Evolutionary conservation across 2,797 vertebrate genomes (phyloP).

Genomic region (Podarcis lilfordi): DNA sequence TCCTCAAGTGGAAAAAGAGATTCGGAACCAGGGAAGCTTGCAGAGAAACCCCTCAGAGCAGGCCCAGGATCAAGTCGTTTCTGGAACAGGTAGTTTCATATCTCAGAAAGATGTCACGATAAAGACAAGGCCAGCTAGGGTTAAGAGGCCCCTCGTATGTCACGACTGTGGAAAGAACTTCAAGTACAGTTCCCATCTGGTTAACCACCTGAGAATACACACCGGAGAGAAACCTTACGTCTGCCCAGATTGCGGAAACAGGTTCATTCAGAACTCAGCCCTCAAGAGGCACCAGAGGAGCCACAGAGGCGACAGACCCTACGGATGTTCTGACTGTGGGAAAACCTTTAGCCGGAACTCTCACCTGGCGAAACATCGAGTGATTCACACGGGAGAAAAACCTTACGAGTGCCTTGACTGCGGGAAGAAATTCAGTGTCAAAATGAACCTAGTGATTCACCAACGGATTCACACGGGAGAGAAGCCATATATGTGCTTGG

Average conservation of each 20-base stretch:
- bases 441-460: conserved; percentile 63
- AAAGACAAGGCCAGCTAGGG: background rate
- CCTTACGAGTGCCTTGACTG: conserved; percentile 66
- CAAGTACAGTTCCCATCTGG: conserved; percentile 64
- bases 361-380: conserved; percentile 63
- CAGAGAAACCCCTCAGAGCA: background rate
- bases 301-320: conserved; percentile 37
- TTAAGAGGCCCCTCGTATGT: conserved; percentile 40
- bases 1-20: background rate
- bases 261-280: conserved; percentile 1
- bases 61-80: background rate
- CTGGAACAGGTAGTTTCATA: background rate
- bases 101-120: background rate
- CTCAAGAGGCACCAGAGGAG: conserved; percentile 23
- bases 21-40: background rate
- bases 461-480: conserved; percentile 65
- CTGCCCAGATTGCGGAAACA: conserved; percentile 22
- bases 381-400: conserved; percentile 67
- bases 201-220: conserved; percentile 42
- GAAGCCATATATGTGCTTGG: conserved; percentile 57
- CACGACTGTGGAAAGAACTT: conserved; percentile 66
- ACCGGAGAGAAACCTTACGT: conserved; percentile 17
- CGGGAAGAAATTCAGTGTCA: conserved; percentile 66
- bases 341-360: conserved; percentile 53
- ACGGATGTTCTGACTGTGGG: conserved; percentile 38